Conservation (phyloP, 2,888 invertebrate genomes). For the Ptychoptera albimana region DNA sequence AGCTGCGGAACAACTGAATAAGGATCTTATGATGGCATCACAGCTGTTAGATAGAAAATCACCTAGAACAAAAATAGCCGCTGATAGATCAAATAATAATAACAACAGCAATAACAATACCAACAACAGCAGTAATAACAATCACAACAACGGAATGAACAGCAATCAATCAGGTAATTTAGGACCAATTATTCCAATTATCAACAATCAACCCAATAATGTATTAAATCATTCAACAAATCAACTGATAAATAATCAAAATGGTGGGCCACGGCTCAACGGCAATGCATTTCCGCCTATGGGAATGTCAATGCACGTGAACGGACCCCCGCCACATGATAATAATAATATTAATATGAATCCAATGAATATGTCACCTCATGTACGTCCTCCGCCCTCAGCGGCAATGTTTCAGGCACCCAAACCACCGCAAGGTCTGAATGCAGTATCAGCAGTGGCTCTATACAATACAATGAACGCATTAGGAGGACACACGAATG, state of each 20-base stretch:
- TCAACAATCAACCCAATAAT: constrained; percentile 13
- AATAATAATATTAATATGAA: constrained; percentile 38
- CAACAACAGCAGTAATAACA: constrained; percentile 19
- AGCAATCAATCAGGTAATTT: constrained; percentile 31
- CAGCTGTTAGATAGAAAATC: constrained; percentile 72
- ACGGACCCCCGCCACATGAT: constrained; percentile 19
- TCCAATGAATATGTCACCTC: constrained; percentile 41
- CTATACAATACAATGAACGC: constrained; percentile 49
- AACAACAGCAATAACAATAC: constrained; percentile 9
- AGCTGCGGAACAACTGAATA: constrained; percentile 71
- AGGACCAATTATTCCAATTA: constrained; percentile 26
- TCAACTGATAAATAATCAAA: constrained; percentile 13
- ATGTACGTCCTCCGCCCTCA: constrained; percentile 51
- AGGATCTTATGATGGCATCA: constrained; percentile 67
- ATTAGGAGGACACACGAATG: constrained; percentile 31
- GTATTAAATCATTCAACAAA: constrained; percentile 8
- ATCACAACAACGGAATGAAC: constrained; percentile 23
- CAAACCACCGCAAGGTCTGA: constrained; percentile 51
- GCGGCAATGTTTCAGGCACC: constrained; percentile 70
- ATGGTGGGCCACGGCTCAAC: constrained; percentile 42
- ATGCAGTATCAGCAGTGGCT: constrained; percentile 38
- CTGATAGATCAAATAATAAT: constrained; percentile 18
- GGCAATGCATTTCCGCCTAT: constrained; percentile 37
- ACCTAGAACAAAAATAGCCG: constrained; percentile 39
- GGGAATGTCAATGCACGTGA: constrained; percentile 34